Evolutionary conservation across 2,797 vertebrate species (phyloP).

Genomic region (Sarcophilus harrisii): DNA sequence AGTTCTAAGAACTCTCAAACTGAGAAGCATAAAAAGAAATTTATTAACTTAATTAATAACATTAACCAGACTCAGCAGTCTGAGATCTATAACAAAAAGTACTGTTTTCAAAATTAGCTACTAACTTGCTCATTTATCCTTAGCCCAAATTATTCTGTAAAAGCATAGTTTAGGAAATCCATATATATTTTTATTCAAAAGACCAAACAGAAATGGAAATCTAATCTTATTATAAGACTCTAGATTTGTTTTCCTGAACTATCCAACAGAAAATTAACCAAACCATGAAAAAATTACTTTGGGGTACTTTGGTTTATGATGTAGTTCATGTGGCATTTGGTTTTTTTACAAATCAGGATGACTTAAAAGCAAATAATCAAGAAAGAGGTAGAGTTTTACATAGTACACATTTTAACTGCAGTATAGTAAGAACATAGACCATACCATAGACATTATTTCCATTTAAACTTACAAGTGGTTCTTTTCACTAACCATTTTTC

Average conservation of each 20-base stretch:
- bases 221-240: background rate
- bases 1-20: background rate
- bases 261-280: conserved; percentile 1
- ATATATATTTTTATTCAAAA: conserved; percentile 18
- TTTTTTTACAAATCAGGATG: background rate
- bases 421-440: background rate
- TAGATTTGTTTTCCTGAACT: conserved; percentile 19
- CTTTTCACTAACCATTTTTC: background rate
- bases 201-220: conserved; percentile 1
- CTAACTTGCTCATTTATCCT: conserved; percentile 39
- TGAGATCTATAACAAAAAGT: background rate
- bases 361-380: background rate
- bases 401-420: background rate
- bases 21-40: conserved; percentile 27
- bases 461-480: conserved; percentile 16
- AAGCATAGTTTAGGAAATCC: conserved; percentile 21
- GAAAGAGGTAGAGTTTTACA: conserved; percentile 6
- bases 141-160: conserved; percentile 38
- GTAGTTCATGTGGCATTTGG: conserved; percentile 1
- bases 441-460: conserved; percentile 2
- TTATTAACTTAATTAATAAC: conserved; percentile 8
- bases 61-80: conserved; percentile 33
- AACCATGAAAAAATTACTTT: conserved; percentile 33
- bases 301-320: background rate
- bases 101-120: background rate